Conservation (phyloP, 1,140 invertebrate species). For the Diploscapter pachys region DNA sequence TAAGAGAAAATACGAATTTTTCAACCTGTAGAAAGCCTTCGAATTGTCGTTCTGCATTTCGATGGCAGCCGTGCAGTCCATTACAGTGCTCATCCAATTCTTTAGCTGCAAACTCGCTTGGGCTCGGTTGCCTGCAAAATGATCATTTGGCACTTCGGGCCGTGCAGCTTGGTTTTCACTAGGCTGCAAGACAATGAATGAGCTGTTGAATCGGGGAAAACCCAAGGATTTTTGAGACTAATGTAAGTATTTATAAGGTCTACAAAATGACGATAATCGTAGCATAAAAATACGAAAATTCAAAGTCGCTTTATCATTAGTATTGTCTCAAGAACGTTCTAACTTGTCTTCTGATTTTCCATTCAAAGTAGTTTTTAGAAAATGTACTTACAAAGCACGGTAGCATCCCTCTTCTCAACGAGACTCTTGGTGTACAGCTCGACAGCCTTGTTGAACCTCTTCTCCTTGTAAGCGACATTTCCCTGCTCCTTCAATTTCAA, state of each 20-base stretch:
- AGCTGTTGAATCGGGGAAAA: background rate
- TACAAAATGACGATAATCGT: too few relatives aligned
- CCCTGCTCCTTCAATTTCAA: slow-evolving; percentile 26
- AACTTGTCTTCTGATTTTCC: background rate
- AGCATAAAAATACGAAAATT: too few relatives aligned
- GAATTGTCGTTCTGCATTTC: slow-evolving; percentile 4
- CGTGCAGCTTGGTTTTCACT: too few relatives aligned
- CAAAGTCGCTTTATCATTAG: too few relatives aligned
- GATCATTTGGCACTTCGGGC: background rate
- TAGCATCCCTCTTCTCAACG: background rate
- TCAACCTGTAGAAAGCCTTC: slow-evolving; percentile 20
- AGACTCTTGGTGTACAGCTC: slow-evolving; percentile 21
- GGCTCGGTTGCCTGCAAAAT: slow-evolving; percentile 23
- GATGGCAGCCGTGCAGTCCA: slow-evolving; percentile 21
- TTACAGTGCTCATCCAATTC: slow-evolving; percentile 12
- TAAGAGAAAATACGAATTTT: background rate
- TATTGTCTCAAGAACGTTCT: background rate
- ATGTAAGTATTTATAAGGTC: too few relatives aligned
- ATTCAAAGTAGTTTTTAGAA: background rate
- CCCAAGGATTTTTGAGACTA: too few relatives aligned
- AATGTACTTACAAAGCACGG: slow-evolving; percentile 19
- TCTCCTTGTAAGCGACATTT: slow-evolving; percentile 27
- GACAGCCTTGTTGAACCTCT: slow-evolving; percentile 27
- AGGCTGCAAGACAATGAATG: background rate
- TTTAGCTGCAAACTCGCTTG: slow-evolving; percentile 17